A percentile compares a stretch with the other conserved stretches of the same genome.
phyloP scores from a whole-genome alignment of 2,113 vertebrate species.

The Atrichornis clamosus region DNA sequence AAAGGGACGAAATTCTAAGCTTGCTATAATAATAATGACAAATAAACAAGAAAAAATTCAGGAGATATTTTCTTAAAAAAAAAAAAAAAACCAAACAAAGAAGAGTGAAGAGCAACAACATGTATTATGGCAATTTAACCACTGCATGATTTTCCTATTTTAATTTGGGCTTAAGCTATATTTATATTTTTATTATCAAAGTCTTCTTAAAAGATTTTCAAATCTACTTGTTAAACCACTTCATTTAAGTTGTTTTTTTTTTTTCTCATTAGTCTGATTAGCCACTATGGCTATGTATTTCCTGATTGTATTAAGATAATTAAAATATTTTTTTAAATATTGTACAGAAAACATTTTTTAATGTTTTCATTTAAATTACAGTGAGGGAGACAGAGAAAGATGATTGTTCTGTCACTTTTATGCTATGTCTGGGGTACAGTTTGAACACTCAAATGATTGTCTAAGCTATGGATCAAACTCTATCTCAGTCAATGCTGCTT shows the following conservation, averaged over 20 bases:
- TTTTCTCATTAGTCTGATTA: constrained; percentile 1
- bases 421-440: neutral
- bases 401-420: constrained; percentile 34
- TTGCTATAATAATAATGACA: constrained; percentile 53
- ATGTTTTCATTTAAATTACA: constrained; percentile 57
- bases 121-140: constrained; percentile 77
- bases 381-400: constrained; percentile 21
- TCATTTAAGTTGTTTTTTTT: constrained; percentile 28
- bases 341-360: constrained; percentile 52
- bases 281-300: neutral
- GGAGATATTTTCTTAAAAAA: constrained; percentile 2
- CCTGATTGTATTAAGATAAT: constrained; percentile 30
- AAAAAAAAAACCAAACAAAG: neutral
- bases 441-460: neutral
- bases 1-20: constrained; percentile 87
- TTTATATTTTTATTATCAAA: constrained; percentile 45
- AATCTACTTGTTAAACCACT: constrained; percentile 48
- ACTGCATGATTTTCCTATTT: constrained; percentile 71
- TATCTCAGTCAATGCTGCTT: neutral
- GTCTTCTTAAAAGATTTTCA: constrained; percentile 39
- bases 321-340: constrained; percentile 51
- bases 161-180: constrained; percentile 65
- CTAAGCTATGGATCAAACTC: neutral
- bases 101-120: constrained; percentile 21
- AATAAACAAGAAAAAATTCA: constrained; percentile 65